Conservation (phyloP, 2,888 invertebrate species). For the Drosophila parthenogenetica region DNA sequence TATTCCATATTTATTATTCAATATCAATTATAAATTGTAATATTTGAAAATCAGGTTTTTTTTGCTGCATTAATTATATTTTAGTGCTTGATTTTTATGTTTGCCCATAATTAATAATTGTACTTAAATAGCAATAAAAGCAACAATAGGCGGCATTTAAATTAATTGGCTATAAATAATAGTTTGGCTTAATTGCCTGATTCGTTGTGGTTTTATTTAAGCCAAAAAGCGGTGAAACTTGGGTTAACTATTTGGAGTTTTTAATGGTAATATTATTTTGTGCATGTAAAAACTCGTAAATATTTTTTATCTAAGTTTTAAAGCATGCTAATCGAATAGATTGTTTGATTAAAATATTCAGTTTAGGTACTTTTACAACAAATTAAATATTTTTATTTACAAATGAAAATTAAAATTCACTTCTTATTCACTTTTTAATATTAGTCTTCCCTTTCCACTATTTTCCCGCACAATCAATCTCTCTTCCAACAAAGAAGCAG, state of each 20-base stretch:
- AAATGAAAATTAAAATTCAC: not conserved
- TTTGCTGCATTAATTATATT: constrained; percentile 33
- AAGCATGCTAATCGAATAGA: no score
- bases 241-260: not conserved
- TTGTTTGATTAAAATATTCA: not conserved
- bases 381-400: not conserved
- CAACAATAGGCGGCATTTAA: constrained; percentile 26
- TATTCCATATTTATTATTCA: constrained; percentile 39
- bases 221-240: not conserved
- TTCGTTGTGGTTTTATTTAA: not conserved
- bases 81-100: not conserved
- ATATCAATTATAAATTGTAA: constrained; percentile 28
- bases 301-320: no score
- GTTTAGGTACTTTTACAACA: not conserved
- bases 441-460: not conserved
- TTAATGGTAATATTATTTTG: not conserved
- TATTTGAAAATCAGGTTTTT: constrained; percentile 6
- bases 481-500: not conserved
- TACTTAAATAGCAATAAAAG: not conserved
- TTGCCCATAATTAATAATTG: constrained; percentile 29
- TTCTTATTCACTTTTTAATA: not conserved
- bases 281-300: not conserved
- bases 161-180: constrained; percentile 69
- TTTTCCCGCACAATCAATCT: constrained; percentile 6
- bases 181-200: constrained; percentile 44